Conservation (phyloP, 1,140 invertebrate genomes). For the Aricia agestis region DNA sequence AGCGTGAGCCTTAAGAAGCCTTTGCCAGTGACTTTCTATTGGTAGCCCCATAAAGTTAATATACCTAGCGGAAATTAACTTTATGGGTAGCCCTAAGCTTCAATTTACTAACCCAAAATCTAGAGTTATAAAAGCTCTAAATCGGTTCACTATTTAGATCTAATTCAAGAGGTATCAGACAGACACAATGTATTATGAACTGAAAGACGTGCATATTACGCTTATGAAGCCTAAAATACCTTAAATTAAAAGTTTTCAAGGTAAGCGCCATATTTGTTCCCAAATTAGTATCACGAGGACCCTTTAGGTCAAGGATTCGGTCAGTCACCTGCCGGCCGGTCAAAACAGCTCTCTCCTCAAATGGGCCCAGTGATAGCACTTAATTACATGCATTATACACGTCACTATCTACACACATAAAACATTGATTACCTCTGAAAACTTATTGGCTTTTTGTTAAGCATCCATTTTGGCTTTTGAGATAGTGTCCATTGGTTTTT, state of each 20-base stretch:
- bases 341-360: not conserved
- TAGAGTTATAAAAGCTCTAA: too few relatives aligned
- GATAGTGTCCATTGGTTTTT: not conserved
- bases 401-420: not conserved
- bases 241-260: not conserved
- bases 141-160: too few relatives aligned
- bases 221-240: too few relatives aligned
- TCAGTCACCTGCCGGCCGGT: conserved; percentile 37
- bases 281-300: conserved; percentile 9
- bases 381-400: not conserved
- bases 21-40: too few relatives aligned
- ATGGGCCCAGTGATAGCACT: not conserved
- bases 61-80: too few relatives aligned
- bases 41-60: too few relatives aligned
- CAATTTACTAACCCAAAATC: too few relatives aligned
- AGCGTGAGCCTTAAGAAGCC: too few relatives aligned
- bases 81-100: too few relatives aligned
- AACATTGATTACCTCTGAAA: not conserved
- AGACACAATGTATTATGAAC: too few relatives aligned
- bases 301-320: conserved; percentile 49
- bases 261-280: not conserved
- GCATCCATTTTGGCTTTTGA: not conserved
- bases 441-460: not conserved
- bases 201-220: too few relatives aligned
- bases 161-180: too few relatives aligned